Base-by-base conservation (phyloP, 2,888 invertebrate species). In the Ptilodon capucinus region DNA sequence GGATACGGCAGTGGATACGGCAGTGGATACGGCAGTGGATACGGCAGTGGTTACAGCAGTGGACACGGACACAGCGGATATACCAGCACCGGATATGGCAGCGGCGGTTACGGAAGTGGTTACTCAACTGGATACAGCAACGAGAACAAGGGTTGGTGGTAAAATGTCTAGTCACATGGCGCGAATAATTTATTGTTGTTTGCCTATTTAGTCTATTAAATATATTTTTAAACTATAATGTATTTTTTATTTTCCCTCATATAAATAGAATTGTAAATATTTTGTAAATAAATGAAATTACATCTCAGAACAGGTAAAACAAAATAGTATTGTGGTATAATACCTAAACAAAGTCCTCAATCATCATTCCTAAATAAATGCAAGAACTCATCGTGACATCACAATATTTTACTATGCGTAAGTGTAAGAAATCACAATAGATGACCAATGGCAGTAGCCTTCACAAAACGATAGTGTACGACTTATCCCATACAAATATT, bases 51-150 rank as follows among this genome's bases (percentile, higher is more conserved):
- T 6, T 32, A 32, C 32, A 14, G 63, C 0, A 35, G 46, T 4
- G 49, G 46, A 7, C 25, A 47, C 36, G 55, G n/a, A n/a, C n/a
- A 58, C 19, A 39, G 49, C 41, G 56, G 51, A 17, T 47, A 51
- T 16, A 41, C 48, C 11, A 7, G n/a, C 17, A 25, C 40, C 2
- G 52, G 61, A 34, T 45, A 48, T 40, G 51, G 53, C 39, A 42
- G 51, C 17, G 9, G 23, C 23, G 57, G 55, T 16, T 28, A 47
- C 46, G 50, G 55, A 30, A 28, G 44, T 38, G 42, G 46, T 18
- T 39, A 39, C 46, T 13, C 14, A 13, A 14, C 7, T 32, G 32
- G 32, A 13, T 14, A 32, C 38, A 19, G 38, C 1, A 5, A 9
- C 19, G 19, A 9, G 1, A 35, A 18, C 17, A 35, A 17, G 3